Evolutionary conservation across 2,888 invertebrate species (phyloP).

Genomic region (Brachyptera putata): DNA sequence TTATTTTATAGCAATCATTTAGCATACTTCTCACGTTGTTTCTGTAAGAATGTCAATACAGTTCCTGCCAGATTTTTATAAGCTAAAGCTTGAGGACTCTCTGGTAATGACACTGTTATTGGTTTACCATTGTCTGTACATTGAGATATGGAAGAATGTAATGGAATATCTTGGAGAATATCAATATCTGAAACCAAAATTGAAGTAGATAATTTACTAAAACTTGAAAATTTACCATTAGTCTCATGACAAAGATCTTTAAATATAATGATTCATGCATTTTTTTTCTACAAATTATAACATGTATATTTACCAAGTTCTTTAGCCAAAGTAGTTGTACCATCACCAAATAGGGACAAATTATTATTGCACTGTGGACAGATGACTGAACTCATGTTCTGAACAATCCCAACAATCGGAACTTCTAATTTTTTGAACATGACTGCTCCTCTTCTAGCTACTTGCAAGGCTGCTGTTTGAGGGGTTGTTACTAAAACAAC

Average conservation of each 20-base stretch:
- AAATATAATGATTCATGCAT: background rate
- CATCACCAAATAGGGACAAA: slow-evolving; percentile 68
- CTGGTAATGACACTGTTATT: slow-evolving; percentile 62
- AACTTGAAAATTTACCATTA: slow-evolving; percentile 10
- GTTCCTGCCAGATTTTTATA: slow-evolving; percentile 42
- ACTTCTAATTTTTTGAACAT: slow-evolving; percentile 84
- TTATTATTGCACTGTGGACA: slow-evolving; percentile 74
- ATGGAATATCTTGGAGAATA: slow-evolving; percentile 67
- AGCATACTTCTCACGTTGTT: no score
- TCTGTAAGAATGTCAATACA: no score
- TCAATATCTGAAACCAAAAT: slow-evolving; percentile 45
- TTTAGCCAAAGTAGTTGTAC: slow-evolving; percentile 56
- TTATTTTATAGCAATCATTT: no score
- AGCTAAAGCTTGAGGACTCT: slow-evolving; percentile 44
- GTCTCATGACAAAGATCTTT: background rate
- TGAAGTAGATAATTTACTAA: slow-evolving; percentile 14
- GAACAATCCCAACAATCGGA: slow-evolving; percentile 81
- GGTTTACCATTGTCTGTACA: slow-evolving; percentile 72
- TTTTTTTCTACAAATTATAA: background rate
- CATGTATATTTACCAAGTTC: slow-evolving; percentile 52
- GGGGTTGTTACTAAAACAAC: slow-evolving; percentile 91
- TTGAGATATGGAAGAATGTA: slow-evolving; percentile 63
- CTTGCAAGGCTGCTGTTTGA: slow-evolving; percentile 80
- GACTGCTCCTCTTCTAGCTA: slow-evolving; percentile 76
- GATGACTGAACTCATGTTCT: slow-evolving; percentile 81